Base-by-base conservation (phyloP, 2,888 invertebrate species). In the Stenoptilia bipunctidactyla region DNA sequence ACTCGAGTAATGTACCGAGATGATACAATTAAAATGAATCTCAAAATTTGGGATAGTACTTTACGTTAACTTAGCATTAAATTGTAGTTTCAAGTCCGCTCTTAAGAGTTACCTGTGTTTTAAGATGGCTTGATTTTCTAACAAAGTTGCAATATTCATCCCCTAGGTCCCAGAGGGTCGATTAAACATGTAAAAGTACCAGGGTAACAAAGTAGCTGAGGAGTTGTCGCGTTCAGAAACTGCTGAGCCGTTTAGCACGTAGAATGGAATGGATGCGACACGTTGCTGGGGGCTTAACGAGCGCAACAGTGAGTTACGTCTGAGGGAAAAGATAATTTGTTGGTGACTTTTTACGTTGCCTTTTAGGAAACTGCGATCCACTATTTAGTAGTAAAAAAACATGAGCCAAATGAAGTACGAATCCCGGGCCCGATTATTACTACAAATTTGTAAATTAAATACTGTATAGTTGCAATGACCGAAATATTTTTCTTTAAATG, bases 101-200 rank as follows among this genome's bases (percentile, higher is more conserved):
- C 3, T 3, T 8, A 20, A 3, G 8, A 20, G 8, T 20, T 20
- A 20, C 8, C 4, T 20, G 20, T 20, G 8, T 20, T 5, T 20
- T 20, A 5, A 8, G 20, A 20, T 8, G 20, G 3, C 30, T 30
- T 10, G 10, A 30, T 30, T 25, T 30, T 30, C 30, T 4, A 30
- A 25, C 25, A 9, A 30, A 30, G n/a, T 10, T 2, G 30, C 30
- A 30, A 30, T 4, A 30, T n/a, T n/a, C 42, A 43, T 49, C 49
- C 55, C 56, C 54, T 44, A 39, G 42, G 46, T 65, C 79, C 63
- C 71, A 6, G 14, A 59, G 67, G 85, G 58, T 52, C 77, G 70
- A 83, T 84, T 83, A 83, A 80, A 73, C 79, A 77, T 77, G 77
- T 79, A 80, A 71, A 73, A 75, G 77, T 80, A 75, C 59, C 67